phyloP scores from a whole-genome alignment of 2,113 vertebrate species.

The Trichechus manatus region DNA sequence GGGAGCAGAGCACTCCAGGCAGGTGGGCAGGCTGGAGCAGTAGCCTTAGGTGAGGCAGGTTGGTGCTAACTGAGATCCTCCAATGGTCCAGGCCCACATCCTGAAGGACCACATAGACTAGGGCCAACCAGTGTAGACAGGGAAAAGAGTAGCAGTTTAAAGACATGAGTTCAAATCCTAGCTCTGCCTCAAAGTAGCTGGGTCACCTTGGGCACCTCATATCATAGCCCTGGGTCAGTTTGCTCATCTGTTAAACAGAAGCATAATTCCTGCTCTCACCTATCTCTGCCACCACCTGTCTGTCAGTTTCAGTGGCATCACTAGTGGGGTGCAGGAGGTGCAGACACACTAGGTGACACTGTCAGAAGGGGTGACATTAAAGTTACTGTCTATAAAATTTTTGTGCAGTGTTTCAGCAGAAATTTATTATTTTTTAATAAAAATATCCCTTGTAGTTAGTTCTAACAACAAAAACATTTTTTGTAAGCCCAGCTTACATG shows the following conservation, averaged over 20 bases:
- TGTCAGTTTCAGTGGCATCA: no score
- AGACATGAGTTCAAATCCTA: background rate
- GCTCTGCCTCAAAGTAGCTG: background rate
- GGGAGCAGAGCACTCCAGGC: background rate
- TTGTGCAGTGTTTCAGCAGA: no score
- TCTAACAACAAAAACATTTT: no score
- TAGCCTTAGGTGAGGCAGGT: background rate
- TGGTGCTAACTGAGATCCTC: background rate
- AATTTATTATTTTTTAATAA: no score
- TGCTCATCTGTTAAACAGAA: background rate
- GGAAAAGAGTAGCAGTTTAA: background rate
- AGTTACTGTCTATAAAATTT: no score
- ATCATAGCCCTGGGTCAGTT: background rate
- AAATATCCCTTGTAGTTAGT: no score
- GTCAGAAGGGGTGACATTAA: no score
- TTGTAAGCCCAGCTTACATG: no score
- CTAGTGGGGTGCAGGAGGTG: no score
- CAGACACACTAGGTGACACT: no score
- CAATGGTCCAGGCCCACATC: background rate
- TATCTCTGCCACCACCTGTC: background rate
- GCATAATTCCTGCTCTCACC: background rate
- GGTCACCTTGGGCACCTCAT: accelerated
- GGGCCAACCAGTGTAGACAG: accelerated
- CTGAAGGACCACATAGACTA: background rate
- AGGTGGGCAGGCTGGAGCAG: accelerated